Base-by-base conservation (phyloP, 2,888 invertebrate species). In the Halictus ligatus region DNA sequence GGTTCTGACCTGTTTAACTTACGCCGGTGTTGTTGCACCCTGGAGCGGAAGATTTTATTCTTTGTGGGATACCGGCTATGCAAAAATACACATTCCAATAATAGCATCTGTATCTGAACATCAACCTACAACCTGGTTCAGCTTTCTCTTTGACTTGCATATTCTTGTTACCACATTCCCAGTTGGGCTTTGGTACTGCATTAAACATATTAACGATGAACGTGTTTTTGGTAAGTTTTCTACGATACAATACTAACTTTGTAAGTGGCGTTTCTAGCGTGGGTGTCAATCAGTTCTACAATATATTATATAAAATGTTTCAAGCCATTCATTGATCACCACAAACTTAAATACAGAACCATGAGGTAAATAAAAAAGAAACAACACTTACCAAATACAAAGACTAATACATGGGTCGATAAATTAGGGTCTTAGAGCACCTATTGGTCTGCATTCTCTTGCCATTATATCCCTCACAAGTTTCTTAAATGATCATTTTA, bases 121-220 rank as follows among this genome's bases (percentile, higher is more conserved):
- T 96, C 99, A 99, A 96, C 99, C 99, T 0, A 99, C 99, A 0
- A 99, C 99, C 0, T 99, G 99, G 99, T 99, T 99, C 89, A 98
- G 99, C 0, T 99, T 99, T 96, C 99, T 99, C 97, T 99, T 99
- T 95, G 99, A 99, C 96, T 96, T 99, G 8, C 99, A 99, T 95
- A 98, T 99, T 90, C 96, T 99, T 69, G 98, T 99, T 13, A 98
- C 99, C 92, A 98, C 98, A 0, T 99, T 99, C 96, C 99, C 99
- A 0, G 99, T 99, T 25, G 99, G 99, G 0, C 96, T 99, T 72
- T 99, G 99, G 99, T 99, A 99, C 95, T 99, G 99, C 96, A 98
- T 99, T 94, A 99, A 99, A 95, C 97, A 99, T 92, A 97, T 99
- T 92, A 99, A 99, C 93, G 99, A 99, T 94, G 99, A 99, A 95